Evolutionary conservation across 2,888 invertebrate genomes (phyloP), one percentile per base, ranked within the genome.

Genomic region (Mesorhabditis spiculigera): DNA sequence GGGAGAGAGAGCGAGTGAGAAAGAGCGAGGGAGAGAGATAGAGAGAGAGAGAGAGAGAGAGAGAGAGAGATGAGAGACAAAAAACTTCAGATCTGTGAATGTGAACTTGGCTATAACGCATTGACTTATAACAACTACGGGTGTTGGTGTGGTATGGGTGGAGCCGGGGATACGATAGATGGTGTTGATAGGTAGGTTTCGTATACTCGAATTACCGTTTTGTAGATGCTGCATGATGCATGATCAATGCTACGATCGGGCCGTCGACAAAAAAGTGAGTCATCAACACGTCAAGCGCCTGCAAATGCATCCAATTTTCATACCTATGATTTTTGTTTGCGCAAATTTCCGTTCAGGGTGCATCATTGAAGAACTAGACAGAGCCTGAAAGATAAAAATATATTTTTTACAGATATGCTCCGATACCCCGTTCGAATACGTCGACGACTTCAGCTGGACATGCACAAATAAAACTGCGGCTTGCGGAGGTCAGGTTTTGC

Each of bases 171-270:
- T 41, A 83, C 84, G 4, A 76, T 85, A 4, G 84, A 84, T 69
- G 82, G 75, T 43, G 84, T 84, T 67, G 84, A 84, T 68, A 73
- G 75, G 80, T 82, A 66, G 71, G 78, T 67, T 67, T 63, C n/a
- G 58, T 28, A 28, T 28, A 28, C 28, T 28, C 28, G 3, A 28
- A 28, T 28, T 28, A 28, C 28, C 28, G 28, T 13, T 65, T 66
- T 78, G 74, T 69, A 81, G 82, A 5, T 84, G 84, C 62, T 84
- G 84, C 71, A 79, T 78, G 76, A 71, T 75, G 50, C 84, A 85
- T 71, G 84, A 85, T 71, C 77, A 85, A 70, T 84, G 84, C 71
- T 84, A 85, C 66, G 84, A 85, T 69, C 71, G 67, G 4, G 84
- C 83, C 1, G 79, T 82, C 8, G 83, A 80, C 68, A 63, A 75